Evolutionary conservation across 2,797 vertebrate species (phyloP), one percentile per base, ranked within the genome.

Genomic region (Trachops cirrhosus): DNA sequence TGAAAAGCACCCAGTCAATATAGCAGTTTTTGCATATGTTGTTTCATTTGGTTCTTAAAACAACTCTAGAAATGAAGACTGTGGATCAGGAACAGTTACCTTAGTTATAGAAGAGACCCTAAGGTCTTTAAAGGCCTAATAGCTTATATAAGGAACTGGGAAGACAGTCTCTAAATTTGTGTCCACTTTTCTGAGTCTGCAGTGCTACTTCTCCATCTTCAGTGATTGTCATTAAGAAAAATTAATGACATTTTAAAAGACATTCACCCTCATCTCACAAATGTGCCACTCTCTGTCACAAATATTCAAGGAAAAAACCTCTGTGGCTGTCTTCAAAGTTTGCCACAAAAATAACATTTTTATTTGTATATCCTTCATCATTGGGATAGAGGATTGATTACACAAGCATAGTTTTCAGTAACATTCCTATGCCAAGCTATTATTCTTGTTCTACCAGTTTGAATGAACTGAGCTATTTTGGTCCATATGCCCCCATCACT

Each of bases 391-490:
- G 84, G 70, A 64, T 8, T 24, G 34, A 32, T 14, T 78, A 41
- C 32, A 1, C 16, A 39, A 79, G 18, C 26, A 21, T 7, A 37
- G 2, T 1, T 82, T 77, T 74, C 16, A 18, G 37, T 26, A 57
- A 26, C 32, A 52, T 5, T 44, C 1, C 3, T 68, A 0, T 10
- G 39, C 2, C 2, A 9, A 1, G 9, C 26, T 3, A 0, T 54
- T 48, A 3, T 3, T 44, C 3, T 26, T 39, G 22, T 34, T 6
- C 1, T 44, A 5, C 22, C 12, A 26, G 15, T 3, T 80, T 59
- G 29, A 21, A 24, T 26, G 62, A 12, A 44, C 15, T 5, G n/a
- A 4, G 19, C 3, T 9, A 2, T 14, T 24, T 19, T 46, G 10
- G 9, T 26, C 15, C 19, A 32, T 9, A 3, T 21, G 24, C 3